phyloP scores from a whole-genome alignment of 2,797 vertebrate species.

The Mormyrops attenuatus region DNA sequence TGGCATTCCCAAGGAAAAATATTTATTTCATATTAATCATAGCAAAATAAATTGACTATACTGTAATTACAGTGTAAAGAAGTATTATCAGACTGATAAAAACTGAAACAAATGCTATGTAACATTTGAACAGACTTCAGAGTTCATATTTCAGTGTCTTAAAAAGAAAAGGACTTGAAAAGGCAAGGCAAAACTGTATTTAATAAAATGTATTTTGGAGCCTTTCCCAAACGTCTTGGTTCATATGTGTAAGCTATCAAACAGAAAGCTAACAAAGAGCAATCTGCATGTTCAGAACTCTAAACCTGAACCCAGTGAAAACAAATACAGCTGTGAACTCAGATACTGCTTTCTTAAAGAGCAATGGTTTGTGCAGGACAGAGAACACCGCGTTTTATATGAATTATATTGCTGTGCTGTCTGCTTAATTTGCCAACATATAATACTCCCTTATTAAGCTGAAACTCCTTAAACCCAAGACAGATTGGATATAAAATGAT shows the following conservation, averaged over 20 bases:
- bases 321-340: slow-evolving; percentile 11
- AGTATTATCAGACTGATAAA: slow-evolving; percentile 3
- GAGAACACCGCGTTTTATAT: not conserved
- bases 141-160: not conserved
- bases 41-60: not conserved
- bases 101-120: not conserved
- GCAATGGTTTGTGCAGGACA: not conserved
- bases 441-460: not conserved
- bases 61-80: not conserved
- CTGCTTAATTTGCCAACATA: not conserved
- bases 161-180: slow-evolving; percentile 8
- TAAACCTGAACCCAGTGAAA: slow-evolving; percentile 14
- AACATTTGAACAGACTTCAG: slow-evolving; percentile 1
- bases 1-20: not conserved
- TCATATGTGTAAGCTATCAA: slow-evolving; percentile 13
- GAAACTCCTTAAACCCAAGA: not conserved
- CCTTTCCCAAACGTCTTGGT: slow-evolving; percentile 9
- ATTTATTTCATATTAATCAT: not conserved
- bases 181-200: not conserved
- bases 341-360: not conserved
- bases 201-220: slow-evolving; percentile 27
- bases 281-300: not conserved
- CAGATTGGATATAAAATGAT: slow-evolving; percentile 11
- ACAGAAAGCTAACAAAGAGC: slow-evolving; percentile 3
- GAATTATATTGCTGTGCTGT: not conserved